Evolutionary conservation across 2,888 invertebrate genomes (phyloP).

Genomic region (Cerastis leucographa): DNA sequence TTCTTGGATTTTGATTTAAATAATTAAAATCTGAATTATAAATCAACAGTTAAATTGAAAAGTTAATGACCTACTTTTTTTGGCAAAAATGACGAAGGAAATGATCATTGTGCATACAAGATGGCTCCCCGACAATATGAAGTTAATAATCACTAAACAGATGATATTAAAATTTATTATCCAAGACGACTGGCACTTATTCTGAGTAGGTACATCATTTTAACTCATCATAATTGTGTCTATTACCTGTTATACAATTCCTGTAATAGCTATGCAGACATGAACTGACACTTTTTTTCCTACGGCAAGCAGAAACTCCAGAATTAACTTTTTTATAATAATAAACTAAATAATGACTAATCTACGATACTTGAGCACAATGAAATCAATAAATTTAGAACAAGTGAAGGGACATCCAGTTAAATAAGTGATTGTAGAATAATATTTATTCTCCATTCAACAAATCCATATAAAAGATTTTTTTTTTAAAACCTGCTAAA

Average conservation of each 20-base stretch:
- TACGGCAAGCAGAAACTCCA: neutral
- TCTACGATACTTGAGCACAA: neutral
- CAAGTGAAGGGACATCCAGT: constrained; percentile 6
- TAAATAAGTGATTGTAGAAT: constrained; percentile 3
- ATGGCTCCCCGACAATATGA: neutral
- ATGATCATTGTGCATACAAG: neutral
- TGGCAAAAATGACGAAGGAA: neutral
- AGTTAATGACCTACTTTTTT: constrained; percentile 1
- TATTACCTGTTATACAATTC: neutral
- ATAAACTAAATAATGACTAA: too few relatives aligned
- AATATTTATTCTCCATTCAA: neutral
- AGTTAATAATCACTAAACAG: neutral
- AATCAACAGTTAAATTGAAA: neutral
- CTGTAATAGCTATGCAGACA: neutral
- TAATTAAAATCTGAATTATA: neutral
- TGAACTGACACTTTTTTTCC: neutral
- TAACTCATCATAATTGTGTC: neutral
- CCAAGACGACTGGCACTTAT: neutral
- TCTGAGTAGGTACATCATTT: neutral
- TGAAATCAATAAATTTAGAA: neutral
- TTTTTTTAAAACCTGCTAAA: neutral
- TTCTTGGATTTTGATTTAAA: neutral
- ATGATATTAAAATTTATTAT: constrained; percentile 5
- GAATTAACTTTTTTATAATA: neutral
- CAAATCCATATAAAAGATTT: neutral